Base-by-base conservation (phyloP, 2,113 vertebrate genomes). In the Chamaea fasciata region DNA sequence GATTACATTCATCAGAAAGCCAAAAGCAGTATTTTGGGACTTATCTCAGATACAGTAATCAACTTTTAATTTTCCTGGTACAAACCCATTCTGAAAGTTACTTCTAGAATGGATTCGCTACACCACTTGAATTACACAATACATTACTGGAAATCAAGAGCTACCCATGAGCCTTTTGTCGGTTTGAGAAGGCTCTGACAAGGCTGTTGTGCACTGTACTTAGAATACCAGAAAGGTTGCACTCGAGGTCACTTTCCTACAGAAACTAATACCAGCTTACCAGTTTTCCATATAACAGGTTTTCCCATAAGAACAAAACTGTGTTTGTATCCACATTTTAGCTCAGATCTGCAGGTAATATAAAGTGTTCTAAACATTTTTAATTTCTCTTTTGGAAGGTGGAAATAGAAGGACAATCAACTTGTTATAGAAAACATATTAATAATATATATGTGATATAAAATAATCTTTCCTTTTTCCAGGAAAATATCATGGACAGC, bases 11-110 rank as follows among this genome's bases (percentile, higher is more conserved):
- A 71, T 28, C 5, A 9, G 10, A 10, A 84, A 56, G 22, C 20
- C 9, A 76, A 71, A 92, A 73, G 1, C 12, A 74, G 3, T 42
- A 46, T 47, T 18, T 50, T 0, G 0, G 46, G 19, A 75, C 9
- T 91, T 70, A 55, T 18, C 30, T 85, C 31, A 85, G 68, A 17
- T 21, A 3, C 14, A 83, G 2, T 53, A 49, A 69, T 62, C 17
- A 73, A 17, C 39, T 52, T 94, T 41, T 53, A 49, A 65, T 68
- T 82, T 81, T n/a, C 19, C 5, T 0, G 2, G 17, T 68, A 50
- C 1, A 79, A 81, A 60, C 1, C 2, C 23, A 22, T 68, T 78
- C 19, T 87, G 42, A 71, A 82, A 89, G 20, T 37, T 71, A 28
- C 11, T 89, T 85, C n/a, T 2, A 9, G 37, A 90, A 73, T 76